A percentile compares a stretch with the other conserved stretches of the same genome.
Conservation (phyloP, 2,888 invertebrate genomes). For the Chorisops tibialis region DNA sequence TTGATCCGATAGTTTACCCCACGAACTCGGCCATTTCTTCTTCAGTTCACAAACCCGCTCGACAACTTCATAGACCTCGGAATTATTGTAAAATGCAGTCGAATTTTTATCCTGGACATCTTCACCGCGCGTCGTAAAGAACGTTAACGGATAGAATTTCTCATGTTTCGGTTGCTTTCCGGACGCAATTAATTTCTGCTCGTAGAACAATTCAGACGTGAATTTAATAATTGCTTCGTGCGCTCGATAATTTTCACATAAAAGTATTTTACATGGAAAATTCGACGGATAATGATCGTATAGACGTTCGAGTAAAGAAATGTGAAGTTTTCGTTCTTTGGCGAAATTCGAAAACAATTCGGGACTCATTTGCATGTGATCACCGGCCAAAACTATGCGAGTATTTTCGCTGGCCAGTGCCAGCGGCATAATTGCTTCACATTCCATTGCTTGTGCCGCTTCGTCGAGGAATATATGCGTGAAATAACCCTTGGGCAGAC, state of each 20-base stretch:
- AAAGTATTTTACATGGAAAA: constrained; percentile 73
- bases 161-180: constrained; percentile 69
- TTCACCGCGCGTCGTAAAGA: constrained; percentile 75
- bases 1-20: constrained; percentile 72
- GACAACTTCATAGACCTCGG: constrained; percentile 77
- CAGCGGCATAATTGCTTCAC: constrained; percentile 77
- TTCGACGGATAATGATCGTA: constrained; percentile 71
- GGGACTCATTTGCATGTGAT: constrained; percentile 81
- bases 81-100: constrained; percentile 78
- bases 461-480: constrained; percentile 83
- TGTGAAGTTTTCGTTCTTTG: constrained; percentile 65
- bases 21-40: constrained; percentile 69
- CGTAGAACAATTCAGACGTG: constrained; percentile 79
- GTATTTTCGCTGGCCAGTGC: constrained; percentile 69
- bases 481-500: constrained; percentile 62
- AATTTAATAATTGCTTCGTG: constrained; percentile 78
- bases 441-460: constrained; percentile 83
- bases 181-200: constrained; percentile 69
- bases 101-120: constrained; percentile 75
- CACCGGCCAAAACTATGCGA: constrained; percentile 76
- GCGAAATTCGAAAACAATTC: constrained; percentile 75
- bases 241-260: constrained; percentile 80
- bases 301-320: constrained; percentile 73
- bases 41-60: constrained; percentile 70
- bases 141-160: constrained; percentile 69